These are phyloP conservation scores for Eidolon dupreanum DNA, from an alignment of 2,797 vertebrate species.

Conservation along the genomic window DNA sequence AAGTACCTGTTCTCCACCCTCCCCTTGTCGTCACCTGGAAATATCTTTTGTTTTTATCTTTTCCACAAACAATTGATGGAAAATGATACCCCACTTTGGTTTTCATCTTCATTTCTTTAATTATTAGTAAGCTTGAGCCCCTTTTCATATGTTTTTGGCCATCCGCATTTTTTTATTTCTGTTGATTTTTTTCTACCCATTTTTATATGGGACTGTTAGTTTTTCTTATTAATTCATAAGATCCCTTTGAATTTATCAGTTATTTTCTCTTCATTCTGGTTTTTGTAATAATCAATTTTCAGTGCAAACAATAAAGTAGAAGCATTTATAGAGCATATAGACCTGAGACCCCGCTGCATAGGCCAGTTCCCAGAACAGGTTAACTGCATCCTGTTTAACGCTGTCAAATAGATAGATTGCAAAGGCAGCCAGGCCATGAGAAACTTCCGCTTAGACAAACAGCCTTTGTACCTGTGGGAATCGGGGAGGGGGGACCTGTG, in stretches of 20 bases:
- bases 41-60: not conserved
- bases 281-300: no score
- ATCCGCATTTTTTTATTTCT: not conserved
- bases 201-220: not conserved
- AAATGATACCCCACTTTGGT: not conserved
- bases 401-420: no score
- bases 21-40: not conserved
- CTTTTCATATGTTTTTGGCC: not conserved
- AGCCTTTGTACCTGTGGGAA: no score
- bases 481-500: no score
- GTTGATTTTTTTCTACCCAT: not conserved
- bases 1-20: not conserved
- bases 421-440: no score
- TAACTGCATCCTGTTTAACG: no score
- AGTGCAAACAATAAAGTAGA: no score
- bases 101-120: not conserved
- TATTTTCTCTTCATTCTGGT: not conserved
- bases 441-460: no score
- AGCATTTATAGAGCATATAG: no score
- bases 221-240: not conserved
- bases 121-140: not conserved
- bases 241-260: not conserved
- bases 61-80: not conserved
- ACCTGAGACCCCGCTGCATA: no score
- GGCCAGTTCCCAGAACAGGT: no score